phyloP scores from a whole-genome alignment of 2,113 vertebrate species.

The Sinocyclocheilus anshuiensis region DNA sequence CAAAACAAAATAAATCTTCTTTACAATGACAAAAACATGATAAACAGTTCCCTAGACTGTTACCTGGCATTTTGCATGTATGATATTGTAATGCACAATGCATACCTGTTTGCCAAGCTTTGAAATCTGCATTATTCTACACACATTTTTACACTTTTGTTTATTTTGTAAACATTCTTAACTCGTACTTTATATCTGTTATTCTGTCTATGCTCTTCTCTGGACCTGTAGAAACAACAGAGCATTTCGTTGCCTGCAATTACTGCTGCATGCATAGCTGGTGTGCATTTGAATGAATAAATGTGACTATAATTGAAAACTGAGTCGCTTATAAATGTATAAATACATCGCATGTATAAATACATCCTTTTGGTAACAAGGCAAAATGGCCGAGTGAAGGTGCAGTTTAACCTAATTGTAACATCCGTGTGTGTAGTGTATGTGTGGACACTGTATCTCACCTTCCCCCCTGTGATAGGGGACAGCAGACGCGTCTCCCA shows the following conservation, averaged over 20 bases:
- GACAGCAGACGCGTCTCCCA: conserved; percentile 21
- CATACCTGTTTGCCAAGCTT: neutral
- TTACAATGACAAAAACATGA: neutral
- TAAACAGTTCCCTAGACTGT: neutral
- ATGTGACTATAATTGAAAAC: neutral
- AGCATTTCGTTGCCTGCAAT: neutral
- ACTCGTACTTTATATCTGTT: neutral
- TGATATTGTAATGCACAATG: neutral
- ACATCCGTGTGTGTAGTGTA: neutral
- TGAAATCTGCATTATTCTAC: neutral
- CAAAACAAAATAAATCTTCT: neutral
- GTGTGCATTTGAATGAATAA: neutral
- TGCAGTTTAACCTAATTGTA: neutral
- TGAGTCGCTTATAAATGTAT: neutral
- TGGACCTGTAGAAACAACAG: neutral
- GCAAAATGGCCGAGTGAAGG: conserved; percentile 18
- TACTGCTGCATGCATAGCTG: neutral
- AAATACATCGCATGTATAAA: neutral
- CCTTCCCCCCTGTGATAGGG: conserved; percentile 30
- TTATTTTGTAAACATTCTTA: neutral
- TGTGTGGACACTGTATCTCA: conserved; percentile 10
- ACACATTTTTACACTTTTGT: neutral
- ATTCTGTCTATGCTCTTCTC: neutral
- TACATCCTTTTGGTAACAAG: neutral
- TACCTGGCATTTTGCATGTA: neutral